phyloP scores from a whole-genome alignment of 2,888 invertebrate species.

The Zygothrica quintamaculata region DNA sequence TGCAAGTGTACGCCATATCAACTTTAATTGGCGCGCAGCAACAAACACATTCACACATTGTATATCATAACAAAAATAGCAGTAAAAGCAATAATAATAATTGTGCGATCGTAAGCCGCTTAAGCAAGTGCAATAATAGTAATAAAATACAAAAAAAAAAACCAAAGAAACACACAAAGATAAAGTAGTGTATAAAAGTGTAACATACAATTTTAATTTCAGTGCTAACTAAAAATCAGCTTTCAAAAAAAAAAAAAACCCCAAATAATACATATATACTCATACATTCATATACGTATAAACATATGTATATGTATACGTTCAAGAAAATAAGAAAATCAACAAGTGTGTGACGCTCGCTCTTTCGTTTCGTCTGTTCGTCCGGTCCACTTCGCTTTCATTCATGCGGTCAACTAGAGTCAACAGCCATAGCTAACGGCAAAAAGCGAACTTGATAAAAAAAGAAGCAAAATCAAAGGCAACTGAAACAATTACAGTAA shows the following conservation, averaged over 20 bases:
- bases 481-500: constrained; percentile 28
- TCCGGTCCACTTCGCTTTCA: constrained; percentile 67
- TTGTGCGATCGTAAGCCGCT: constrained; percentile 25
- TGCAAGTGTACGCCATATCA: constrained; percentile 49
- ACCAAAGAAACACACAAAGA: constrained; percentile 48
- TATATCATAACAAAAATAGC: constrained; percentile 31
- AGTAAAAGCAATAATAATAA: constrained; percentile 16
- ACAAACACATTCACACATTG: constrained; percentile 28
- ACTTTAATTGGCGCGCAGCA: constrained; percentile 57
- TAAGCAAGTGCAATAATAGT: constrained; percentile 40
- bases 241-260: constrained; percentile 39
- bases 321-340: constrained; percentile 51
- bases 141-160: constrained; percentile 37
- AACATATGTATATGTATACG: constrained; percentile 23
- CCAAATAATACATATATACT: constrained; percentile 34
- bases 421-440: constrained; percentile 53
- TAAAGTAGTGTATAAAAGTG: constrained; percentile 32
- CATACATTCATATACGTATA: too few relatives aligned
- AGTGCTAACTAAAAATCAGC: constrained; percentile 49
- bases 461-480: constrained; percentile 36
- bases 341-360: constrained; percentile 70
- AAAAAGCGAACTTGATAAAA: constrained; percentile 38
- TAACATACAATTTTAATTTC: constrained; percentile 22
- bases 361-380: constrained; percentile 24
- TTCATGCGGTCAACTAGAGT: constrained; percentile 69